phyloP scores from a whole-genome alignment of 2,888 invertebrate genomes.

The Caenorhabditis virilis region DNA sequence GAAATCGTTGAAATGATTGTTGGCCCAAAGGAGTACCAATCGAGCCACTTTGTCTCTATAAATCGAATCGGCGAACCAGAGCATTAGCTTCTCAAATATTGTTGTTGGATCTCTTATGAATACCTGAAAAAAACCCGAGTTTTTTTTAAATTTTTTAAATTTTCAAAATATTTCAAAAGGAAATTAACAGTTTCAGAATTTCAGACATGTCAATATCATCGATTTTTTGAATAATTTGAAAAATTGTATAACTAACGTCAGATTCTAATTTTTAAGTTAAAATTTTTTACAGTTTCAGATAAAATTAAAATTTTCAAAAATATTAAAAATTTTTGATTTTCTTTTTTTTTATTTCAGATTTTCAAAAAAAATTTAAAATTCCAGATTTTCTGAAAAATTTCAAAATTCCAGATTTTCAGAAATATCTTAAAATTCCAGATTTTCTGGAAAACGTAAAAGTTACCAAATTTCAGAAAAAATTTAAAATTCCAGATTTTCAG shows the following conservation, averaged over 20 bases:
- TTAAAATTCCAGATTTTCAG: no score
- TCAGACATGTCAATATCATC: no score
- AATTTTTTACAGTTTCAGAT: neutral
- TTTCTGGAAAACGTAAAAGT: neutral
- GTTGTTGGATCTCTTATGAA: slow-evolving; percentile 86
- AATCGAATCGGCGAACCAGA: slow-evolving; percentile 84
- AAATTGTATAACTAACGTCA: no score
- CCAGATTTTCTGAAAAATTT: neutral
- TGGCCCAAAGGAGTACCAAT: slow-evolving; percentile 95
- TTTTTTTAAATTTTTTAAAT: neutral
- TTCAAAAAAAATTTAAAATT: neutral
- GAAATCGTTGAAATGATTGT: slow-evolving; percentile 96
- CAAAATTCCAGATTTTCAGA: neutral
- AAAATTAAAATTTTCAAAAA: neutral
- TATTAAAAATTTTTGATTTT: neutral
- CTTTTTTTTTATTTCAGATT: neutral
- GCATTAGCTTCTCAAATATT: slow-evolving; percentile 84
- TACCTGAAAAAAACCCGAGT: slow-evolving; percentile 68
- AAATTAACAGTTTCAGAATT: no score
- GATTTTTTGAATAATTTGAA: neutral
- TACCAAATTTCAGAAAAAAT: neutral
- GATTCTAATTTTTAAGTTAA: neutral
- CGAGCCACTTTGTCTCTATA: slow-evolving; percentile 79
- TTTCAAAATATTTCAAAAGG: no score
- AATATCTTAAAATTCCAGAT: neutral